Percentiles rank a stretch among this genome's conserved stretches.
Evolutionary conservation across 2,113 vertebrate genomes (phyloP).

Genomic region (Podarcis raffonei): DNA sequence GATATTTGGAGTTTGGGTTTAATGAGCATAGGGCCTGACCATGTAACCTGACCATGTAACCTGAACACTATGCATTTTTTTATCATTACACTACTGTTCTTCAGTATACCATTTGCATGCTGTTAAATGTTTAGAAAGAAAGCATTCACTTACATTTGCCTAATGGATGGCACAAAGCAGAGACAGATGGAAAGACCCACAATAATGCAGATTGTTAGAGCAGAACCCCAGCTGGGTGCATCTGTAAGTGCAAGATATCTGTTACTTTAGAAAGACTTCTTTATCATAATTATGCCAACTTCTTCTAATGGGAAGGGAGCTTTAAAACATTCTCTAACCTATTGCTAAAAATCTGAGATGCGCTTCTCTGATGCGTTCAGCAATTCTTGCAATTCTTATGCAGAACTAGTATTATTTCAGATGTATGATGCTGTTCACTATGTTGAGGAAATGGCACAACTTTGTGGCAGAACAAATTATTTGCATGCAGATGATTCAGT

Average conservation of each 20-base stretch:
- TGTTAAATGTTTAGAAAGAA: neutral
- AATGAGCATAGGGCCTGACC: neutral
- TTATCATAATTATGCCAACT: neutral
- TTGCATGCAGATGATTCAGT: no score
- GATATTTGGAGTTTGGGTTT: neutral
- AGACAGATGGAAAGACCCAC: constrained; percentile 39
- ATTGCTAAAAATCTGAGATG: neutral
- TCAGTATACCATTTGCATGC: fast-evolving
- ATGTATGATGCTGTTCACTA: neutral
- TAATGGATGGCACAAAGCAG: constrained; percentile 48
- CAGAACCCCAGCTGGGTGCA: constrained; percentile 22
- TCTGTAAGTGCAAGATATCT: constrained; percentile 43
- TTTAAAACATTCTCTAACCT: neutral
- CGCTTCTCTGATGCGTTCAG: neutral
- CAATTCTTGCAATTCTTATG: neutral
- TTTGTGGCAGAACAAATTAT: no score
- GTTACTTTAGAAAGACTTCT: neutral
- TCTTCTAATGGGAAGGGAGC: neutral
- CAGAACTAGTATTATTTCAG: neutral
- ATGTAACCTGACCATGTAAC: no score
- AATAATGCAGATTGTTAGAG: constrained; percentile 46
- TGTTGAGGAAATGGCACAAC: no score
- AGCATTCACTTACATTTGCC: constrained; percentile 70
- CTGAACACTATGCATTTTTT: neutral
- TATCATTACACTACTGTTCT: neutral